Percentiles rank a stretch among this genome's conserved stretches.
phyloP scores from a whole-genome alignment of 2,113 vertebrate genomes.

The Rhipidura dahli region DNA sequence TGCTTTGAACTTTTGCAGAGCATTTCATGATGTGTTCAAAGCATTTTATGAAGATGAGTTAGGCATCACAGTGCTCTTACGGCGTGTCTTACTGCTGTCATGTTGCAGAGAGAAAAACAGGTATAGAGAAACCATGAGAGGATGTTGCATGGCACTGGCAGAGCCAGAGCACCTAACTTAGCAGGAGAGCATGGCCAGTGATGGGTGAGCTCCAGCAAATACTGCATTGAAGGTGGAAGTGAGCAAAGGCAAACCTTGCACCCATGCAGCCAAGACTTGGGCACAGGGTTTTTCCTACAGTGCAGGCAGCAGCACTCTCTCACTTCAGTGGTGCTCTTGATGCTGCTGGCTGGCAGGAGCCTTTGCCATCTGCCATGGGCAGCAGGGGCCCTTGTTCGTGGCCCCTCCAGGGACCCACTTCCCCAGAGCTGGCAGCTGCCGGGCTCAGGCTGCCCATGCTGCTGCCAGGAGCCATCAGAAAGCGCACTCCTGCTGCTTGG shows the following conservation, averaged over 20 bases:
- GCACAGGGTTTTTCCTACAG: not conserved
- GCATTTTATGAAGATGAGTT: not conserved
- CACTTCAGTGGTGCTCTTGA: not conserved
- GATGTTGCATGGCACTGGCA: not conserved
- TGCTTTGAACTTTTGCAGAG: not conserved
- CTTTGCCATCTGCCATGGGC: not conserved
- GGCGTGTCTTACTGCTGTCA: fast-evolving
- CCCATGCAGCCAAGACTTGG: fast-evolving
- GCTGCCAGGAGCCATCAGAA: not conserved
- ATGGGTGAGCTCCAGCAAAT: not conserved
- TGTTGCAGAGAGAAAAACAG: not conserved
- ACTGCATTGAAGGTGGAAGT: not conserved
- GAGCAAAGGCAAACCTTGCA: not conserved
- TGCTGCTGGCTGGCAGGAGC: not conserved
- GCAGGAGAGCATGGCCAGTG: not conserved
- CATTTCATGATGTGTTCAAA: not conserved
- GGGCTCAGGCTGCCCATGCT: fast-evolving
- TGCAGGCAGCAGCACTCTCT: not conserved
- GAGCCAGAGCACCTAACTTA: not conserved
- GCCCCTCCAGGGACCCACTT: not conserved
- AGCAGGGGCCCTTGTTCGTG: not conserved
- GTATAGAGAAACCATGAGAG: not conserved
- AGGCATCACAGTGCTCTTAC: not conserved
- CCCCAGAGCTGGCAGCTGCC: not conserved
- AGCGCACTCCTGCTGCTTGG: not conserved